These are phyloP conservation scores for Lethrus apterus DNA, from an alignment of 1,140 invertebrate genomes.

Conservation along the genomic window DNA sequence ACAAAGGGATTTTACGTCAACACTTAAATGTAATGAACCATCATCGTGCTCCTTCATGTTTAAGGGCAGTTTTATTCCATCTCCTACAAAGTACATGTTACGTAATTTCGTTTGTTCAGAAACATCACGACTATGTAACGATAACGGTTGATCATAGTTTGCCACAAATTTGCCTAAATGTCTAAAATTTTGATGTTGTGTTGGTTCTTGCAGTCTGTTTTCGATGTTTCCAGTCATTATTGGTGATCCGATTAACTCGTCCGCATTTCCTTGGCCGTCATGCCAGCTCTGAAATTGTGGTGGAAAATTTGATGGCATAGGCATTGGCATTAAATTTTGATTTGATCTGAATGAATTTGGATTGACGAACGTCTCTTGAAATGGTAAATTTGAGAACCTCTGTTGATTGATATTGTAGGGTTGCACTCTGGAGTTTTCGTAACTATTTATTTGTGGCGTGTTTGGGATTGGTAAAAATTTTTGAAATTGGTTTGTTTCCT, in stretches of 20 bases:
- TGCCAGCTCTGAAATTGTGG: neutral
- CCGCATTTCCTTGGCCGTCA: neutral
- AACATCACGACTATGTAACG: slow-evolving; percentile 15
- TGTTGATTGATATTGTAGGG: too few species aligned
- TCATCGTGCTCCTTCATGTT: slow-evolving; percentile 20
- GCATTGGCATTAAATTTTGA: too few species aligned
- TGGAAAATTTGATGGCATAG: neutral
- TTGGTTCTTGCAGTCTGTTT: slow-evolving; percentile 5
- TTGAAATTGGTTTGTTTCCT: too few species aligned
- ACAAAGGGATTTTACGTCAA: slow-evolving; percentile 22
- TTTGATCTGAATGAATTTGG: too few species aligned
- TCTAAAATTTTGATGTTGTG: slow-evolving; percentile 8
- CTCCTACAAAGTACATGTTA: slow-evolving; percentile 21
- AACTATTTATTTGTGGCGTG: too few species aligned
- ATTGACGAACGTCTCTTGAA: too few species aligned
- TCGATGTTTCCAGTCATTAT: too few species aligned
- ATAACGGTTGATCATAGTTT: slow-evolving; percentile 2
- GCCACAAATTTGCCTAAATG: slow-evolving; percentile 22
- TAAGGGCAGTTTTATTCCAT: slow-evolving; percentile 23
- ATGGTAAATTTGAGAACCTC: too few species aligned
- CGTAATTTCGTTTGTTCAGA: slow-evolving; percentile 13
- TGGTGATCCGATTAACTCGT: slow-evolving; percentile 4
- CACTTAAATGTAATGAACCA: slow-evolving; percentile 20
- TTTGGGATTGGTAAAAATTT: too few species aligned
- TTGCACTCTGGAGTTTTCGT: too few species aligned